Conservation (phyloP, 2,113 vertebrate genomes). For the Pitta sordida region DNA sequence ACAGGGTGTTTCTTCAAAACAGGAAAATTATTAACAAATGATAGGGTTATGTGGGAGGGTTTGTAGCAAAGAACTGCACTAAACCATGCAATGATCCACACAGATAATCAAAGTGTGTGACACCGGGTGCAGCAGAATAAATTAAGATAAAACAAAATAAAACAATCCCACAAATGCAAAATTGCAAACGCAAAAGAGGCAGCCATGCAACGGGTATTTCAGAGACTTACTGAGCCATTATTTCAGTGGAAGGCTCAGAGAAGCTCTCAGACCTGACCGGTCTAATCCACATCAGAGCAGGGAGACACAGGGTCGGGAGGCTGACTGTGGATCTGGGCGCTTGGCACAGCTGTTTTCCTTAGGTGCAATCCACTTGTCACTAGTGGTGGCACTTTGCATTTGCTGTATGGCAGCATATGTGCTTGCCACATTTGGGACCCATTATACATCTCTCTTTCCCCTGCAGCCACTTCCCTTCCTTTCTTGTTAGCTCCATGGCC, state of each 20-base stretch:
- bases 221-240: not conserved
- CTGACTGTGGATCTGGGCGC: not conserved
- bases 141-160: conserved; percentile 11
- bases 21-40: conserved; percentile 35
- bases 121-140: not conserved
- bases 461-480: conserved; percentile 44
- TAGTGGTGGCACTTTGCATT: conserved; percentile 29
- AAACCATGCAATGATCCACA: conserved; percentile 5
- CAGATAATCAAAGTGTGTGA: not conserved
- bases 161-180: not conserved
- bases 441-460: not conserved
- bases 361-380: conserved; percentile 56
- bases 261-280: not conserved
- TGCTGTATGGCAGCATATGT: conserved; percentile 33
- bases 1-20: conserved; percentile 24
- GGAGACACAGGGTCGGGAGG: conserved; percentile 8
- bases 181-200: not conserved
- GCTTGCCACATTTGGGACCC: conserved; percentile 41
- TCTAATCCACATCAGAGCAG: conserved; percentile 35
- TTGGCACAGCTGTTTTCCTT: conserved; percentile 58
- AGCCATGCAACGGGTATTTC: not conserved
- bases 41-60: not conserved
- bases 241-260: not conserved
- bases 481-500: not conserved
- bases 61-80: not conserved